Conservation (phyloP, 1,140 invertebrate genomes). For the Samia ricini region DNA sequence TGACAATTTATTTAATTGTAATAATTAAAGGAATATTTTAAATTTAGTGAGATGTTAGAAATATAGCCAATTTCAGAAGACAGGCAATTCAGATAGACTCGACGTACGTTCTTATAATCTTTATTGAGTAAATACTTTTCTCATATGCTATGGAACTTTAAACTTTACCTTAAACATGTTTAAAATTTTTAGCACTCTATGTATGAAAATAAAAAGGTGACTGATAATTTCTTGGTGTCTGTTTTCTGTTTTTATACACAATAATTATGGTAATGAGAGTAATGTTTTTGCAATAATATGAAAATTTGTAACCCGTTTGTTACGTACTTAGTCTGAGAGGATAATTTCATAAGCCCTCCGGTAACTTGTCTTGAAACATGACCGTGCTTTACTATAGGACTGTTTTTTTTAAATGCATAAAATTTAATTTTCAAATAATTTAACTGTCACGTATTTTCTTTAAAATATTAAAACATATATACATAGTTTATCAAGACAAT, state of each 20-base stretch:
- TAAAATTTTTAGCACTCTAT: neutral
- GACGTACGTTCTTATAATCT: no score
- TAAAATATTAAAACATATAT: no score
- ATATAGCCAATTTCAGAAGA: no score
- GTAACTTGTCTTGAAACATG: neutral
- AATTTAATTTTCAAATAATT: neutral
- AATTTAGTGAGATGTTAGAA: no score
- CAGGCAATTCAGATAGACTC: no score
- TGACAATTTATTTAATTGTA: no score
- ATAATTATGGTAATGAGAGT: neutral
- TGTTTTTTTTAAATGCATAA: neutral
- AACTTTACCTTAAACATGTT: neutral
- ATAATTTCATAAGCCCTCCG: constrained; percentile 1
- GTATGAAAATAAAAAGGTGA: neutral
- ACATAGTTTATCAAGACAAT: no score
- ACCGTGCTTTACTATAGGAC: neutral
- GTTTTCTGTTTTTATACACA: constrained; percentile 16
- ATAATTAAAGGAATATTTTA: no score
- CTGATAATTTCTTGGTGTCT: constrained; percentile 8
- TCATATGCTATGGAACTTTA: no score
- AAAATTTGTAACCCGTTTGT: constrained; percentile 1
- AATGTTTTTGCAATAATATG: constrained; percentile 5
- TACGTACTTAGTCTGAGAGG: neutral
- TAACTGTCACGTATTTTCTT: no score
- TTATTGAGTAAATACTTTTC: no score